Evolutionary conservation across 2,797 vertebrate genomes (phyloP).

Genomic region (Hylomyscus alleni): DNA sequence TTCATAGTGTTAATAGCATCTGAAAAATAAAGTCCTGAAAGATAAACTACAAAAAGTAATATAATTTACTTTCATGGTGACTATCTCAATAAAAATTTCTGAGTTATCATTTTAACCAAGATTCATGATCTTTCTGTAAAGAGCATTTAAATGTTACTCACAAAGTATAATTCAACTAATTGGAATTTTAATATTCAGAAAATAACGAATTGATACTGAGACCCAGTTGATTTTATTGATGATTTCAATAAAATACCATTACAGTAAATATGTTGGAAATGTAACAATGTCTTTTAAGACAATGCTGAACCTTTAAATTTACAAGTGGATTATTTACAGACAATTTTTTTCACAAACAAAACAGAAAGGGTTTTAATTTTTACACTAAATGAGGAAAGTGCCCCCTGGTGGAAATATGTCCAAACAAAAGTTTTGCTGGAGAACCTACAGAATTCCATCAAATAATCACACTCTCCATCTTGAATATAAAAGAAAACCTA

Average conservation of each 20-base stretch:
- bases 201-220: background rate
- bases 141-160: background rate
- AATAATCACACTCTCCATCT: background rate
- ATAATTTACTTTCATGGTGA: slow-evolving; percentile 21
- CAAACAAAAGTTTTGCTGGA: slow-evolving; percentile 34
- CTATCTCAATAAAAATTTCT: slow-evolving; percentile 59
- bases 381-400: slow-evolving; percentile 44
- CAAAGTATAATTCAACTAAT: slow-evolving; percentile 10
- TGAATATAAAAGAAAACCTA: background rate
- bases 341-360: slow-evolving; percentile 48
- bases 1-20: background rate
- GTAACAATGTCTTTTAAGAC: background rate
- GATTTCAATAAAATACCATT: slow-evolving; percentile 39
- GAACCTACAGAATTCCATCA: background rate
- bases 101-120: slow-evolving; percentile 59
- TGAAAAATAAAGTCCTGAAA: background rate
- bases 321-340: slow-evolving; percentile 42
- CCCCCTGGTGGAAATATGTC: slow-evolving; percentile 17
- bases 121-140: background rate
- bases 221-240: slow-evolving; percentile 26
- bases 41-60: background rate
- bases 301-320: slow-evolving; percentile 17
- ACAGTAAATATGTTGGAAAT: slow-evolving; percentile 26
- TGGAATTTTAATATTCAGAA: background rate
- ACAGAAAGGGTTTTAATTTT: slow-evolving; percentile 48